Evolutionary conservation across 2,113 vertebrate species (phyloP), one percentile per base, ranked within the genome.

Genomic region (Galemys pyrenaicus): DNA sequence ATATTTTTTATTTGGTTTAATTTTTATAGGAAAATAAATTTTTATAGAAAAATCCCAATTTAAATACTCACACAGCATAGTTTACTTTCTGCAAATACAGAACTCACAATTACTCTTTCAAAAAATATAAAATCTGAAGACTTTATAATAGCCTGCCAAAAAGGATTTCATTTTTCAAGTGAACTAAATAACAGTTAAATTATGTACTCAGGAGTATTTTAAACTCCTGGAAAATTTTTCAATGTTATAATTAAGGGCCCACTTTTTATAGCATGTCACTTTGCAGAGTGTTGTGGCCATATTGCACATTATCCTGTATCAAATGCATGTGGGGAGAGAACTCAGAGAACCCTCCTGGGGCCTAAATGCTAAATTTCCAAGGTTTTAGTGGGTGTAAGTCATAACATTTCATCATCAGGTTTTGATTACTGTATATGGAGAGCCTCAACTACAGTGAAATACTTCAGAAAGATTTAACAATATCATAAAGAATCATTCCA

Each of bases 171-270:
- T 89, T 95, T 94, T 95, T 95, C 87, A 96, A 93, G 67, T 64
- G 90, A 97, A 85, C 56, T 67, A 96, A 88, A 4, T 88, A 96
- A 92, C 94, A 92, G 85, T 90, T 96, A 95, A 93, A 96, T 94
- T 97, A 94, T 28, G 88, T 37, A 56, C 85, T 92, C 68, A 89
- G 49, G 37, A 95, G 28, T 95, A 95, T 95, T 96, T 95, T 92
- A 95, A 97, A 96, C 92, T 92, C 95, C 84, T 89, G 32, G 67
- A 78, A 97, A 60, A 97, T 62, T 65, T 87, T 95, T 97, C 97
- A 97, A 88, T 96, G 96, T 96, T 97, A 93, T 94, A 97, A 97
- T 97, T 96, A 97, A 94, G 90, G 91, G 96, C 51, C 35, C 58
- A 96, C 92, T 56, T 56, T 95, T 94, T 71, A 95, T 3, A 94